Evolutionary conservation across 92 coral and sea anemone genomes (phyloP).

Genomic region (Phymanthus crucifer): DNA sequence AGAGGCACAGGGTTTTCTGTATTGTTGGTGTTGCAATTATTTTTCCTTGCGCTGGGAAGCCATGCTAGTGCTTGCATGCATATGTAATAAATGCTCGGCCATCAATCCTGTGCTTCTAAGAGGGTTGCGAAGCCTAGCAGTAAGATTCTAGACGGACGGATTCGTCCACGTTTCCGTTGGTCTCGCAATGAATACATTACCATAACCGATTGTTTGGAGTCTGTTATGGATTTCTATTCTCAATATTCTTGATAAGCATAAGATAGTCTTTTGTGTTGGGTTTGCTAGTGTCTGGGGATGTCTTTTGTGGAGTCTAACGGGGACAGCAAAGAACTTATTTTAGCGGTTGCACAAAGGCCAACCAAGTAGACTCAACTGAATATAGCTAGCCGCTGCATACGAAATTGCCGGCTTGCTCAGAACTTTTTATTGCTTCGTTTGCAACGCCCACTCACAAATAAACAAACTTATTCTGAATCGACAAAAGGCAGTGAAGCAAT

Average conservation of each 20-base stretch:
- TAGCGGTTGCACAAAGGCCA: conserved; percentile 34
- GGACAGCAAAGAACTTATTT: conserved; percentile 9
- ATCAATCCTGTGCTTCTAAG: conserved; percentile 17
- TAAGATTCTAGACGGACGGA: conserved; percentile 23
- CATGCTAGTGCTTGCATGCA: conserved; percentile 36
- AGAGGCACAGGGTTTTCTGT: conserved; percentile 26
- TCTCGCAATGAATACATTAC: not conserved
- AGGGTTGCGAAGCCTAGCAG: conserved; percentile 17
- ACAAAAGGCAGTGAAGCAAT: conserved; percentile 27
- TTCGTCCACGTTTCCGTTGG: conserved; percentile 35
- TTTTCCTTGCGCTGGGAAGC: conserved; percentile 20
- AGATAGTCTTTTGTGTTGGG: conserved; percentile 12
- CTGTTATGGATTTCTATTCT: conserved; percentile 40
- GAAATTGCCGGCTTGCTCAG: conserved; percentile 34
- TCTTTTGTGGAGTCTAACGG: conserved; percentile 20
- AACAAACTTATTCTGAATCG: conserved; percentile 52
- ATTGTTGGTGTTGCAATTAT: conserved; percentile 30
- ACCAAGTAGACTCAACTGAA: conserved; percentile 15
- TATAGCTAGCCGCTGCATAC: conserved; percentile 27
- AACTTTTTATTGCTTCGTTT: conserved; percentile 42
- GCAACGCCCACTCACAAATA: conserved; percentile 85
- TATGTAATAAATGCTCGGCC: not conserved
- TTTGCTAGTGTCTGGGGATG: conserved; percentile 15
- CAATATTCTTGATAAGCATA: conserved; percentile 3
- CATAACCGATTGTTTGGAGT: conserved; percentile 24